Conservation (phyloP, 2,888 invertebrate genomes). For the Campoplex nolae region DNA sequence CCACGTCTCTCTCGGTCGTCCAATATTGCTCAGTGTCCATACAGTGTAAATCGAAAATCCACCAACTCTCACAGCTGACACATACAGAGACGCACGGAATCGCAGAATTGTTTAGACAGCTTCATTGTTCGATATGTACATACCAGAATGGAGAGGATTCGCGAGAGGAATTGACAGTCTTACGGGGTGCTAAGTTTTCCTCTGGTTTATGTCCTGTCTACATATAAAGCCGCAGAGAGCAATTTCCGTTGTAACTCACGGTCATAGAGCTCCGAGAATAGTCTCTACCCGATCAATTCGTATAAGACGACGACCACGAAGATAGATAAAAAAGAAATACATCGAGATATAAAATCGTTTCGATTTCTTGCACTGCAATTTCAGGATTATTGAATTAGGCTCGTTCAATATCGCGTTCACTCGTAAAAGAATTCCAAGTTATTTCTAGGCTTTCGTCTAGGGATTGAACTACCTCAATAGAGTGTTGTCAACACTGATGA, state of each 20-base stretch:
- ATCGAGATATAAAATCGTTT: not conserved
- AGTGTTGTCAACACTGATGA: not conserved
- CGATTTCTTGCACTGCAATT: not conserved
- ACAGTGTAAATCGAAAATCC: constrained; percentile 42
- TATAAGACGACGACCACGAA: not conserved
- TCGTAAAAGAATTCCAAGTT: not conserved
- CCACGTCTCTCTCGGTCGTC: constrained; percentile 15
- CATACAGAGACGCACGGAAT: constrained; percentile 2
- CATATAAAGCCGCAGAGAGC: constrained; percentile 38
- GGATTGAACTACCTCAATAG: not conserved
- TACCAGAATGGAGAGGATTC: constrained; percentile 6
- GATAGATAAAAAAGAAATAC: not conserved
- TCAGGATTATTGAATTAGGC: not conserved
- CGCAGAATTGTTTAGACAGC: constrained; percentile 36
- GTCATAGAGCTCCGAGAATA: not conserved
- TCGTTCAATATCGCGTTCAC: not conserved
- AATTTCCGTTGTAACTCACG: constrained; percentile 42
- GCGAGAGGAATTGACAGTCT: constrained; percentile 36
- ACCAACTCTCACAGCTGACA: not conserved
- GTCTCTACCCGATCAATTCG: not conserved
- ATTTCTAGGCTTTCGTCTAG: not conserved
- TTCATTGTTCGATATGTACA: constrained; percentile 17
- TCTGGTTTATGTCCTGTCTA: constrained; percentile 36
- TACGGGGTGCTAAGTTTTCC: constrained; percentile 28
- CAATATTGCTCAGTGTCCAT: constrained; percentile 35